These are phyloP conservation scores for Brachypalpus laphriformis DNA, from an alignment of 2,888 invertebrate genomes.

Conservation along the genomic window DNA sequence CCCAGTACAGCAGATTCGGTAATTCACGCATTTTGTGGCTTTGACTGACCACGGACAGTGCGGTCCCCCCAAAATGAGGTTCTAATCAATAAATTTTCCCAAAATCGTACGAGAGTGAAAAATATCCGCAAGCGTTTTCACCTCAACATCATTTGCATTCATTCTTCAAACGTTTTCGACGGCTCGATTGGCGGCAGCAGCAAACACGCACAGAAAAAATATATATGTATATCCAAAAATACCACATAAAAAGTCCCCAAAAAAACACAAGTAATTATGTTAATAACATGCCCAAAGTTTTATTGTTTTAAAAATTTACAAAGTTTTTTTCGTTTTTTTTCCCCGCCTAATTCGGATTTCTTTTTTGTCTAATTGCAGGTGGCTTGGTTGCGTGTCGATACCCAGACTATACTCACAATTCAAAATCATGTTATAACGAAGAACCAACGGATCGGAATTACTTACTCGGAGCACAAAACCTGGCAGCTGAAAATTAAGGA, in stretches of 20 bases:
- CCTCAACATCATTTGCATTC: constrained; percentile 65
- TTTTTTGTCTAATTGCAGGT: constrained; percentile 77
- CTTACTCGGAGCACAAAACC: constrained; percentile 90
- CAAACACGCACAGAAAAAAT: constrained; percentile 33
- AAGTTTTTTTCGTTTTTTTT: constrained; percentile 57
- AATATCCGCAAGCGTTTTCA: constrained; percentile 51
- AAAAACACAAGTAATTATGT: constrained; percentile 71
- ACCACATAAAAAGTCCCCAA: neutral
- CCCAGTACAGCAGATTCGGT: constrained; percentile 50
- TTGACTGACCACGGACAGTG: constrained; percentile 42
- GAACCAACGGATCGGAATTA: constrained; percentile 92
- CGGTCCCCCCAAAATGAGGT: constrained; percentile 48
- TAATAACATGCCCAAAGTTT: constrained; percentile 63
- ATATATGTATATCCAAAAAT: neutral
- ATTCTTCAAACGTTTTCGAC: constrained; percentile 48
- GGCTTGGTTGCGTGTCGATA: constrained; percentile 85
- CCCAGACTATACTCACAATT: constrained; percentile 94
- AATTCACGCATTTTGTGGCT: constrained; percentile 62
- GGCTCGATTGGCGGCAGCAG: neutral
- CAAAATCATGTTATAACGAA: constrained; percentile 95
- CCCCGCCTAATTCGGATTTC: constrained; percentile 38
- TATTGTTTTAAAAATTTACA: constrained; percentile 51
- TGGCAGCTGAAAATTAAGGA: constrained; percentile 93
- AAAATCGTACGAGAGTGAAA: constrained; percentile 49
- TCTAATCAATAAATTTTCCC: constrained; percentile 60